Percentiles rank a stretch among this genome's conserved stretches.
Evolutionary conservation across 2,797 vertebrate species (phyloP).

Genomic region (Corythornis leucogaster): DNA sequence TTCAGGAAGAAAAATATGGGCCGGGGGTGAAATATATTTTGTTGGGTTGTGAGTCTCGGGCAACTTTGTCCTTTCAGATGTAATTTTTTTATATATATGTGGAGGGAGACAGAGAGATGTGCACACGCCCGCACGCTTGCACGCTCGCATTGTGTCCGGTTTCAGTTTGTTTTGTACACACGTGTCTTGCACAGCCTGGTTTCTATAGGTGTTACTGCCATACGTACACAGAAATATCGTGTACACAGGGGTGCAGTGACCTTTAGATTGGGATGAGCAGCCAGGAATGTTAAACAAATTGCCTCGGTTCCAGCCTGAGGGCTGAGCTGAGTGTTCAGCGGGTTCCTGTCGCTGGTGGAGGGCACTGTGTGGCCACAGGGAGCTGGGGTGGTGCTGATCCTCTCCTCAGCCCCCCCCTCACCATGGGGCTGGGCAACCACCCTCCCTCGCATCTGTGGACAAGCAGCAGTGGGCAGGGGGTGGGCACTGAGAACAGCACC

Average conservation of each 20-base stretch:
- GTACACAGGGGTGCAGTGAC: background rate
- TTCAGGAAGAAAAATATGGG: conserved; percentile 60
- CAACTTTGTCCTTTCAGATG: conserved; percentile 68
- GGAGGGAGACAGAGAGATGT: background rate
- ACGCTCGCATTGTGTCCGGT: background rate
- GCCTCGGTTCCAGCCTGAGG: background rate
- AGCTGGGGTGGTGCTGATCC: rapidly evolving
- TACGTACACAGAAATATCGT: background rate
- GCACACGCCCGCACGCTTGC: rapidly evolving
- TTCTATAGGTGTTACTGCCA: background rate
- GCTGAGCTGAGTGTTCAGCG: background rate
- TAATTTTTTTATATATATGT: conserved; percentile 58
- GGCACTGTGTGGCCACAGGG: rapidly evolving
- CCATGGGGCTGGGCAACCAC: background rate
- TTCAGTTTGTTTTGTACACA: background rate
- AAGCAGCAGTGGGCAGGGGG: background rate
- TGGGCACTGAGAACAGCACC: background rate
- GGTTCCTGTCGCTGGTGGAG: rapidly evolving
- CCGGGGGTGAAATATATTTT: conserved; percentile 56
- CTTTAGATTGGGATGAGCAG: conserved; percentile 50
- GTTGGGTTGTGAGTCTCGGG: conserved; percentile 33
- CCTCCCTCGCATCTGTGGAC: background rate
- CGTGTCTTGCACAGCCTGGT: background rate
- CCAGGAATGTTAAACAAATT: conserved; percentile 41
- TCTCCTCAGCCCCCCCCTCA: background rate